These are phyloP conservation scores for Ctenosaura bakeri DNA, from an alignment of 2,797 vertebrate genomes.

Conservation along the genomic window DNA sequence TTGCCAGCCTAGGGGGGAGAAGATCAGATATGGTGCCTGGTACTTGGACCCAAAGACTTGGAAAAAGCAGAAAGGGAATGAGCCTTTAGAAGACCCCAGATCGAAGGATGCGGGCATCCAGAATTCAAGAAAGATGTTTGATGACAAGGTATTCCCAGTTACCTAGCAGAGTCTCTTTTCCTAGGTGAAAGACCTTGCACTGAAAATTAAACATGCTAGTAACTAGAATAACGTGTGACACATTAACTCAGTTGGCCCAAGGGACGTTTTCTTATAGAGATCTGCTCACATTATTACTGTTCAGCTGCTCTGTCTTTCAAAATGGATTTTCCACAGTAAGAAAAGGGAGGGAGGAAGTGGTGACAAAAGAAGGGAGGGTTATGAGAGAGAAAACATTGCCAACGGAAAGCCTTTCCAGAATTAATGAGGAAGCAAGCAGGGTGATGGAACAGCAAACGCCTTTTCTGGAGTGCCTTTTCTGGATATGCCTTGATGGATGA, in stretches of 20 bases:
- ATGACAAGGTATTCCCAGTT: conserved; percentile 61
- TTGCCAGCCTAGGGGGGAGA: conserved; percentile 50
- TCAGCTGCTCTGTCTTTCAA: no score
- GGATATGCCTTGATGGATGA: no score
- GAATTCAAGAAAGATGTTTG: conserved; percentile 39
- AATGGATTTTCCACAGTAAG: no score
- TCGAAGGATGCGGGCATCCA: conserved; percentile 16
- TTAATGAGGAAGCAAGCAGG: no score
- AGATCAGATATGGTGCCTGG: conserved; percentile 75
- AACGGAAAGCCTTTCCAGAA: no score
- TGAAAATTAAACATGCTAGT: not conserved
- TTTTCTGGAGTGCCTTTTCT: no score
- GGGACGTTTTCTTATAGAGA: no score
- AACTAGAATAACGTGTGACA: not conserved
- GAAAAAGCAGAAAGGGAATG: conserved; percentile 70
- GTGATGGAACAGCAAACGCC: no score
- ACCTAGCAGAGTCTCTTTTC: not conserved
- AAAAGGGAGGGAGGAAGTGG: no score
- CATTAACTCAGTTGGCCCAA: not conserved
- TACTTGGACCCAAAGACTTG: conserved; percentile 76
- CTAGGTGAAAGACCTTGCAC: not conserved
- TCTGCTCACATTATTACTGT: no score
- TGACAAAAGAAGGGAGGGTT: no score
- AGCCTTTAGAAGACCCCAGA: conserved; percentile 69
- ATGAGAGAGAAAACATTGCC: no score